A percentile compares a stretch with the other conserved stretches of the same genome.
These are phyloP conservation scores for Nomada fucata DNA, from an alignment of 2,888 invertebrate genomes.

Conservation along the genomic window DNA sequence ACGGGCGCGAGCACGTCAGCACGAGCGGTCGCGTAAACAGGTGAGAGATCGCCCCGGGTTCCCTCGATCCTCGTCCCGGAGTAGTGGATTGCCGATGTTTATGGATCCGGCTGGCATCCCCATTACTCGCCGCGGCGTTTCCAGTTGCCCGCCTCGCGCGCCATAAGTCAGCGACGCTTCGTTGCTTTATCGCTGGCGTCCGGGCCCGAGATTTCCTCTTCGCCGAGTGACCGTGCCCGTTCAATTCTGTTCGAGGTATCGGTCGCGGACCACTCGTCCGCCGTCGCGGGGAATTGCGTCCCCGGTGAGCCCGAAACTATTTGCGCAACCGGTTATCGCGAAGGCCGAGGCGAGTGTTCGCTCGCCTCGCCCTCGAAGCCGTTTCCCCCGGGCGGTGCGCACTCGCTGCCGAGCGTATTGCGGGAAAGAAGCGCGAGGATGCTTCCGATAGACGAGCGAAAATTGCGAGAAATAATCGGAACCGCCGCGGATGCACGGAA, in stretches of 20 bases:
- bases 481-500: conserved; percentile 54
- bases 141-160: conserved; percentile 30
- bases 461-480: conserved; percentile 34
- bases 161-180: conserved; percentile 54
- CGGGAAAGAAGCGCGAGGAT: too few relatives aligned
- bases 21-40: conserved; percentile 61
- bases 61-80: conserved; percentile 24
- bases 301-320: not conserved
- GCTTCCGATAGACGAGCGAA: not conserved
- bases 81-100: conserved; percentile 65
- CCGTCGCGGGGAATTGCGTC: not conserved
- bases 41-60: conserved; percentile 58
- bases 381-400: too few relatives aligned
- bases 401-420: too few relatives aligned
- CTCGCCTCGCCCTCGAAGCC: not conserved
- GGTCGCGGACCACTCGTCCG: not conserved
- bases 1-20: conserved; percentile 33
- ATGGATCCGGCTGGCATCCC: conserved; percentile 46
- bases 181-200: conserved; percentile 43
- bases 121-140: not conserved
- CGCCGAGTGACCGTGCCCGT: conserved; percentile 23
- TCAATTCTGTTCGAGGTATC: not conserved
- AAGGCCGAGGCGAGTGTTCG: too few relatives aligned
- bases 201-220: conserved; percentile 21
- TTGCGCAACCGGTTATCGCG: not conserved